Evolutionary conservation across 2,113 vertebrate genomes (phyloP), one percentile per base, ranked within the genome.

Genomic region (Serinus canaria): DNA sequence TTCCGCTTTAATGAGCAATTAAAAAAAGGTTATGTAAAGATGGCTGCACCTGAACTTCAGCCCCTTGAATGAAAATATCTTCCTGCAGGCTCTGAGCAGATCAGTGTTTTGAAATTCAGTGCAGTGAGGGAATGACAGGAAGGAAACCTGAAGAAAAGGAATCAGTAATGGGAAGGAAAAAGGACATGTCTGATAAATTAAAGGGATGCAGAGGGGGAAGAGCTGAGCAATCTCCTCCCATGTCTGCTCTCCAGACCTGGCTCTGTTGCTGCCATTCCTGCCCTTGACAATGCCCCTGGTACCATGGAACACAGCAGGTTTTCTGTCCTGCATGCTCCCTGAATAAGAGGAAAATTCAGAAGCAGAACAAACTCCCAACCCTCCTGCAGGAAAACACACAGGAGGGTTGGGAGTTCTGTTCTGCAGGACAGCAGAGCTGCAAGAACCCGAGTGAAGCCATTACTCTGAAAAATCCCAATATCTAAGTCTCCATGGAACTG

Each of bases 1-100:
- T 89, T 91, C 83, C 0, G 1, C 70, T 91, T 94, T 93, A 90
- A 97, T 19, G 39, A 96, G 80, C 66, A 31, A 97, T 97, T 97
- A 70, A 82, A 83, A 59, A 59, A 79, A 67, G 92, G 95, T 95
- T 97, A 88, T 73, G 66, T 86, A 97, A 93, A 97, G 77, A 86
- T 41, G 18, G 81, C 49, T 20, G 13, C 58, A 90, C 79, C 80
- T 90, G 76, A 87, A 89, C 66, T 83, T 73, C 77, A 66, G 64
- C 64, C 73, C 90, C 84, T 24, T 20, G 39, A 77, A 88, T 88
- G 81, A 83, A 86, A 94, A 49, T 16, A 60, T 35, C 56, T 81
- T 64, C 81, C 75, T 46, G 22, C 82, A 64, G 87, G 70, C 75
- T 77, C 68, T 33, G 56, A 49, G 16, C 46, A 63, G 22, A 79